phyloP scores from a whole-genome alignment of 2,113 vertebrate genomes.

The Addax nasomaculatus region DNA sequence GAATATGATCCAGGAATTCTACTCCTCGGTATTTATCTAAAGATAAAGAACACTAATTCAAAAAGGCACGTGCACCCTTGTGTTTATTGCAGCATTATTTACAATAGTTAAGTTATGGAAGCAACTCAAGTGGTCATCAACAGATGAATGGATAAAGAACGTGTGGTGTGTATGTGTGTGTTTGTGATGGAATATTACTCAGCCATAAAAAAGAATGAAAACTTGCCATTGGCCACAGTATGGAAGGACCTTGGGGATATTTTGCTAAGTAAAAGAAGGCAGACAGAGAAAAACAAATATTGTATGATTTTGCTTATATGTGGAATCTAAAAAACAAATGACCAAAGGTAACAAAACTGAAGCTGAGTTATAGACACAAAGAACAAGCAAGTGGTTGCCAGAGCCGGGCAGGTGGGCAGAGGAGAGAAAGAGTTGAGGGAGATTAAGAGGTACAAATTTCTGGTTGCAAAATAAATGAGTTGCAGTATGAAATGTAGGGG shows the following conservation, averaged over 20 bases:
- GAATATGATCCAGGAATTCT: not conserved
- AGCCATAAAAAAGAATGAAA: not conserved
- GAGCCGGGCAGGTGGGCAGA: not conserved
- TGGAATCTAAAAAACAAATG: not conserved
- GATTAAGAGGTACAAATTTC: not conserved
- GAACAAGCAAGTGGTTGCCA: not conserved
- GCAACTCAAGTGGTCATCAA: not conserved
- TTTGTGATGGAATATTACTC: not conserved
- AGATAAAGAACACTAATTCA: not conserved
- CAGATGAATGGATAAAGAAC: not conserved
- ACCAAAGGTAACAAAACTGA: accelerated
- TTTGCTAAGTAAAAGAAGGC: not conserved
- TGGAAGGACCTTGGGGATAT: not conserved
- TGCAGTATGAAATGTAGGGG: not conserved
- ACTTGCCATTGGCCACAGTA: not conserved
- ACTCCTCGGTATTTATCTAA: not conserved
- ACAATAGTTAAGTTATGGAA: not conserved
- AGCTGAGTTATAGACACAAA: not conserved
- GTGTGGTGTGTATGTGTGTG: not conserved
- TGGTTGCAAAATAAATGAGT: not conserved
- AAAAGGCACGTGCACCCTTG: not conserved
- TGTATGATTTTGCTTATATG: not conserved
- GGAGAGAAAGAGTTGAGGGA: not conserved
- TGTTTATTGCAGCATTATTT: not conserved
- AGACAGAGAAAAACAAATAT: not conserved